Conservation (phyloP, 2,797 vertebrate genomes). For the Sebastes diploproa region DNA sequence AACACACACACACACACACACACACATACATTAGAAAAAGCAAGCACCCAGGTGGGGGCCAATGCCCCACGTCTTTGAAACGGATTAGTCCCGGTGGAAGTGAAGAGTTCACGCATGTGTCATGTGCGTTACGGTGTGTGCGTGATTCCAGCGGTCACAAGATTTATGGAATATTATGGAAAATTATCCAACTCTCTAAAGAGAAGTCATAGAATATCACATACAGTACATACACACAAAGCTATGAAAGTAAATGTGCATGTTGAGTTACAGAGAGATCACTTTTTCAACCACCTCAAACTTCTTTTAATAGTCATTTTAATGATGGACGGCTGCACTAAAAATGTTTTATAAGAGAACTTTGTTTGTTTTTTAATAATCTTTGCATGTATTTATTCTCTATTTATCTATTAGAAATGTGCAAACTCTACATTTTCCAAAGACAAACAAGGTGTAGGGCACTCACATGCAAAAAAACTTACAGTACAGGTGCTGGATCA, state of each 20-base stretch:
- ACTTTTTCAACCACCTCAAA: not conserved
- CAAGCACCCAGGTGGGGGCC: slow-evolving; percentile 35
- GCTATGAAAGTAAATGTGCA: not conserved
- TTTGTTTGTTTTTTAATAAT: not conserved
- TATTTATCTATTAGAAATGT: not conserved
- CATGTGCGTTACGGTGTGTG: not conserved
- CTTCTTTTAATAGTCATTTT: not conserved
- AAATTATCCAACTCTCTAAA: not conserved
- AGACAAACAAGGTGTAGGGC: not conserved
- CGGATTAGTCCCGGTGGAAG: not conserved
- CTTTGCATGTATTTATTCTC: not conserved
- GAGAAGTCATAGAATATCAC: not conserved
- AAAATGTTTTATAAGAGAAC: not conserved
- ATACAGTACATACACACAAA: not conserved
- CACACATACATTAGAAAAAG: slow-evolving; percentile 19
- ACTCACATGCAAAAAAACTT: not conserved
- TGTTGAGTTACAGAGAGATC: not conserved
- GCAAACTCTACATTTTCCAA: not conserved
- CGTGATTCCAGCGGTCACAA: not conserved
- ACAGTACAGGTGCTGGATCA: not conserved
- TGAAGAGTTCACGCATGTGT: not conserved
- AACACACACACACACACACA: not conserved
- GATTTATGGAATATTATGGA: not conserved
- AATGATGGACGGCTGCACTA: not conserved
- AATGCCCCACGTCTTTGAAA: not conserved